Conservation (phyloP, 2,888 invertebrate genomes). For the Sinhomidia bicolor region DNA sequence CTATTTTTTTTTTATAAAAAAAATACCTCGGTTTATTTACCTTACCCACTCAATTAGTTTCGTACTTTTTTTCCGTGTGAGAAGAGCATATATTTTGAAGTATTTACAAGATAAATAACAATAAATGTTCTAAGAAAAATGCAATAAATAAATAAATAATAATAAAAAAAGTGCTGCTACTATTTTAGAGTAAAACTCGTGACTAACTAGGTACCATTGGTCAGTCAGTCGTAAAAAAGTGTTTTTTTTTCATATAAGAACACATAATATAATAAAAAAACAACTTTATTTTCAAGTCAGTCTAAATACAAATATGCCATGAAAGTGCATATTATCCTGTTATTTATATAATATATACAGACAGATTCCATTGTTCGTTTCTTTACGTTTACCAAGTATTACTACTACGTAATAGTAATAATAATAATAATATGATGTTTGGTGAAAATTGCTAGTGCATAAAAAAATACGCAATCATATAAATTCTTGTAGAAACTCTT, state of each 20-base stretch:
- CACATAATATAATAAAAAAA: not conserved
- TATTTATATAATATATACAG: not conserved
- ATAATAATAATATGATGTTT: not conserved
- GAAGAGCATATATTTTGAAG: not conserved
- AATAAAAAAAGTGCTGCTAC: not conserved
- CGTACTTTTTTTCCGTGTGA: not conserved
- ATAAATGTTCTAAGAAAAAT: not conserved
- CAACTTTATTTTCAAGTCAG: not conserved
- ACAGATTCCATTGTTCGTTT: not conserved
- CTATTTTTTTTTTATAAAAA: no score
- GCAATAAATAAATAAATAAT: conserved; percentile 33
- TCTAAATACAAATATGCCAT: not conserved
- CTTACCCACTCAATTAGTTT: conserved; percentile 33
- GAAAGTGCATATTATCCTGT: conserved; percentile 11
- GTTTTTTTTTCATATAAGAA: not conserved
- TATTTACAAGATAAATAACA: conserved; percentile 21
- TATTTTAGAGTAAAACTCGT: conserved; percentile 30
- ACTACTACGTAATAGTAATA: not conserved
- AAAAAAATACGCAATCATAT: not conserved
- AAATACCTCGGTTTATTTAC: conserved; percentile 24
- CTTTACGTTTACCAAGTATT: not conserved
- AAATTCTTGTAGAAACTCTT: not conserved
- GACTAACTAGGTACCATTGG: conserved; percentile 36
- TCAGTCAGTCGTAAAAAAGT: conserved; percentile 40
- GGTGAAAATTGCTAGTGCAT: conserved; percentile 40